Evolutionary conservation across 2,888 invertebrate genomes (phyloP).

Genomic region (Pachliopta kotzebuea): DNA sequence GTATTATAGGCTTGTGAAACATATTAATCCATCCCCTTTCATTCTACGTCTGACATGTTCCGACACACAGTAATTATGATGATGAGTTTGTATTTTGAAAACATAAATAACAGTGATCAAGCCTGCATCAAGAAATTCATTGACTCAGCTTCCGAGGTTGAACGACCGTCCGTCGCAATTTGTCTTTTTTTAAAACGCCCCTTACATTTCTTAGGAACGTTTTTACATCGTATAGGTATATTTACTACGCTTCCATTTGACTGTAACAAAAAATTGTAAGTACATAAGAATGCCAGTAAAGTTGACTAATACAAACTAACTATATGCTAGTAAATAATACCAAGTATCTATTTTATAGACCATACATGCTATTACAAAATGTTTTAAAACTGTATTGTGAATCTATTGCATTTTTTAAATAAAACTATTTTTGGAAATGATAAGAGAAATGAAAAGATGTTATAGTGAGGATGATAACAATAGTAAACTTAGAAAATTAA

Average conservation of each 20-base stretch:
- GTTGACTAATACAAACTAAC: too few relatives aligned
- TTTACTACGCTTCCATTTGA: not conserved
- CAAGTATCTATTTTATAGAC: too few relatives aligned
- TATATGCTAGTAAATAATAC: too few relatives aligned
- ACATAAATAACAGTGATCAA: conserved; percentile 34
- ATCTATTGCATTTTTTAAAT: too few relatives aligned
- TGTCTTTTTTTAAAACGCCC: conserved; percentile 39
- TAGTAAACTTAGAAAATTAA: too few relatives aligned
- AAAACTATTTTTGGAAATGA: too few relatives aligned
- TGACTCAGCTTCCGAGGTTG: conserved; percentile 33
- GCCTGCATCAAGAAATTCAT: conserved; percentile 34
- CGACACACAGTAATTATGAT: conserved; percentile 22
- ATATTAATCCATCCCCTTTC: conserved; percentile 21
- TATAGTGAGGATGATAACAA: too few relatives aligned
- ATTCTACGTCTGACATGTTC: conserved; percentile 12
- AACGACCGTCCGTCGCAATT: conserved; percentile 41
- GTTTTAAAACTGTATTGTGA: too few relatives aligned
- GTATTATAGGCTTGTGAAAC: conserved; percentile 11
- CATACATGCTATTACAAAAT: too few relatives aligned
- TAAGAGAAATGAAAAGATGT: too few relatives aligned
- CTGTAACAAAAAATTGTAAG: too few relatives aligned
- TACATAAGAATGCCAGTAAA: too few relatives aligned
- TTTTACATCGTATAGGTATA: not conserved
- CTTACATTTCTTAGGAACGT: conserved; percentile 36
- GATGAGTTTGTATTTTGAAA: conserved; percentile 27